A percentile compares a stretch with the other conserved stretches of the same genome.
Evolutionary conservation across 2,113 vertebrate genomes (phyloP).

Genomic region (Sebastes fasciatus): DNA sequence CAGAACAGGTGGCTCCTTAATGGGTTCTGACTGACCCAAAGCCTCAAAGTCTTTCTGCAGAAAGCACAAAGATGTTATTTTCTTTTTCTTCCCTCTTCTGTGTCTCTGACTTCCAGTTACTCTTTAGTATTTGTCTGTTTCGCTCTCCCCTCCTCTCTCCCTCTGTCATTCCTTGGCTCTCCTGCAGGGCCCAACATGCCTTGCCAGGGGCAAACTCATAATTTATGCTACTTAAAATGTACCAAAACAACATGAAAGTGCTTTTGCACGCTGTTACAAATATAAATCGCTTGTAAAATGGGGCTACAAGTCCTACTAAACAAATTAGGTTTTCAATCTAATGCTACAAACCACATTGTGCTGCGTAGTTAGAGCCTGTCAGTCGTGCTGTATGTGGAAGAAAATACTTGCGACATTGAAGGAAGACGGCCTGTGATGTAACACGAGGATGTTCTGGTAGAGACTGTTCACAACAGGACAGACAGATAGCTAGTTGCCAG

Average conservation of each 20-base stretch:
- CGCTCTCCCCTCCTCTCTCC: not conserved
- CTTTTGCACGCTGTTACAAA: constrained; percentile 33
- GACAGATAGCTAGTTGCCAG: constrained; percentile 24
- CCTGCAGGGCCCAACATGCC: constrained; percentile 30
- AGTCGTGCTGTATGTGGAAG: constrained; percentile 17
- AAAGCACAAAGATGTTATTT: constrained; percentile 3
- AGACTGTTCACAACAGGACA: constrained; percentile 26
- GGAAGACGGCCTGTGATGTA: constrained; percentile 22
- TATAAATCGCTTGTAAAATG: constrained; percentile 39
- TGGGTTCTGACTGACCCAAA: not conserved
- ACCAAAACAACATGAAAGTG: constrained; percentile 45
- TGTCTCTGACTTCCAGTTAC: not conserved
- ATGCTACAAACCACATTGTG: not conserved
- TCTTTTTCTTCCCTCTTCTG: constrained; percentile 2
- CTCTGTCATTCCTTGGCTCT: constrained; percentile 31
- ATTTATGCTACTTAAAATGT: constrained; percentile 47
- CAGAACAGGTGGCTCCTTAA: no score
- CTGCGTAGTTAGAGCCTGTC: constrained; percentile 19
- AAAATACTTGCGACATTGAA: constrained; percentile 24
- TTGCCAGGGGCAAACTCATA: constrained; percentile 48
- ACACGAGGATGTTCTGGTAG: constrained; percentile 26
- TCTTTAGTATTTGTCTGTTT: constrained; percentile 10
- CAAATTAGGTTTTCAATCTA: constrained; percentile 25
- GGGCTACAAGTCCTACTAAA: constrained; percentile 22
- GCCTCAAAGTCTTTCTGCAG: not conserved